Base-by-base conservation (phyloP, 1,140 invertebrate species). In the Drosophila azteca region DNA sequence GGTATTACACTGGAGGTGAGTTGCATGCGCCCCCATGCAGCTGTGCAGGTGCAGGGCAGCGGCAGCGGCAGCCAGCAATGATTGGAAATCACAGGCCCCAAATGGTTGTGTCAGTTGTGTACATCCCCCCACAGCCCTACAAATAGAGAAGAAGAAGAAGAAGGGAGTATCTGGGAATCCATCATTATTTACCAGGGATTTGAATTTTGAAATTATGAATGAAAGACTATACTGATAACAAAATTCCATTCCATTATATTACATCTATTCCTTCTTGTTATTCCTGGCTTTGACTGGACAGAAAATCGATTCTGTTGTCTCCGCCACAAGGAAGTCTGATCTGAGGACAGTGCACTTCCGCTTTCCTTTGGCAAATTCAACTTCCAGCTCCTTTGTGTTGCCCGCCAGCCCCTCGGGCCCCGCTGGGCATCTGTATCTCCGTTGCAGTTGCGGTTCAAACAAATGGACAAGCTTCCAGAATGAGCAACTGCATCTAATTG, bases 401-500 rank as follows among this genome's bases (percentile, higher is more conserved):
- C 1, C 44, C 15, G 2, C 35, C 17, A 29, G 43, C 8, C 15
- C 26, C 22, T 20, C 29, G n/a, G 29, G 43, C 8, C 15, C 26
- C 22, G 13, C 29, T n/a, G 39, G 26, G 29, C n/a, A 35, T 51
- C 20, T 35, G 29, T n/a, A 44, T 51, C 15, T 35, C 20, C 4
- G 15, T 29, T 51, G 29, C 46, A 45, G 29, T 48, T 64, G 53
- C 44, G 31, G 8, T 8, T 45, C 41, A 45, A 45, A 43, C 24
- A 57, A 57, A 57, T 29, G 43, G 41, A 17, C 35, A n/a, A 41
- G 41, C 39, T 26, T 51, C 66, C 67, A 43, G 49, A 55, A 41
- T 52, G 39, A 72, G 62, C 57, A 68, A 85, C 81, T 84, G 72
- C 68, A 77, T 64, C 78, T 82, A 87, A 85, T 85, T 87, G 82